Evolutionary conservation across 2,113 vertebrate species (phyloP), one percentile per base, ranked within the genome.

Genomic region (Chlorocebus sabaeus): DNA sequence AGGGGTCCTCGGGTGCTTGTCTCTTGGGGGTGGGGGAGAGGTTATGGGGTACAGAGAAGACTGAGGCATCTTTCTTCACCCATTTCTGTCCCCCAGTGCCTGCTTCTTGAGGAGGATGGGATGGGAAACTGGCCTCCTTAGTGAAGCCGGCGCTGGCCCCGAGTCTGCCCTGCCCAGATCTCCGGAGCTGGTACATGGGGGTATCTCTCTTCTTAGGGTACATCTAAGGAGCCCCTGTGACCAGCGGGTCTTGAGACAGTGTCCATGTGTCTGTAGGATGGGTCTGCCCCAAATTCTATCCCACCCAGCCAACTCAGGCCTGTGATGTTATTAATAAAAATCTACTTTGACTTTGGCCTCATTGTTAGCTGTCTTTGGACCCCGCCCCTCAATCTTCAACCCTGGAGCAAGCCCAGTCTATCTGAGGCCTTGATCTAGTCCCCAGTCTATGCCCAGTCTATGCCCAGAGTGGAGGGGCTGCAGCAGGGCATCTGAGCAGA

Each of bases 51-150:
- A 1, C 32, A 14, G 67, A 76, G 38, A 25, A 35, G 40, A 1
- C 50, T 3, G 7, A 80, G 18, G 18, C 35, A 4, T 38, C 50
- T 27, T 5, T n/a, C 23, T 85, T 18, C 45, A 10, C 75, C 35
- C 25, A 0, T 22, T 27, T 78, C 55, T 45, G 11, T 30, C 80
- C 55, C 20, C 61, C 68, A 96, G 96, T 80, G 78, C 67, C 84
- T 97, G 90, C 93, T 97, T 73, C 79, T 90, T 0, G 92, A 96
- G 72, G 97, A 95, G 68, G 89, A 94, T 0, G 84, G 91, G 40
- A 27, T 94, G 96, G 94, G 92, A 25, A 96, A 87, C 70, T 94
- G 93, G 82, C 79, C 68, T 35, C 76, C 48, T 0, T 40, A 94
- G 30, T 90, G 89, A 96, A 59, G 67, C 52, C 1, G 2, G 30